Conservation (phyloP, 2,113 vertebrate genomes). For the Brienomyrus longianalis region DNA sequence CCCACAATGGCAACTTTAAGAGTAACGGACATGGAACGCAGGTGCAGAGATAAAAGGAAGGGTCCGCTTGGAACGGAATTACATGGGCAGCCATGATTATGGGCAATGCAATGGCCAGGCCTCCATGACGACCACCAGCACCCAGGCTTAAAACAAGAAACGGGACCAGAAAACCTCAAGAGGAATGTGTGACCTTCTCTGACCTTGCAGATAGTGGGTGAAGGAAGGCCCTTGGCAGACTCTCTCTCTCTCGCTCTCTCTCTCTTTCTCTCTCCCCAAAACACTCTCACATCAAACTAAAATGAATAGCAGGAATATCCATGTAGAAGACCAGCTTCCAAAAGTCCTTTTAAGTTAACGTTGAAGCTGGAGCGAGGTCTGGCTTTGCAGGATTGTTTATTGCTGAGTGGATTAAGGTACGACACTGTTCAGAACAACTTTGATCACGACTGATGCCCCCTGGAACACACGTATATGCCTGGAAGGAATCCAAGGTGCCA, state of each 20-base stretch:
- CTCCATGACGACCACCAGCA: background rate
- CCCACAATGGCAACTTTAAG: background rate
- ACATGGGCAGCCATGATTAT: background rate
- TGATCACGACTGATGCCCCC: conserved; percentile 48
- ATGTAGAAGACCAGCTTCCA: conserved; percentile 31
- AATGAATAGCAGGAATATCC: conserved; percentile 21
- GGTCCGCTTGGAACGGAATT: background rate
- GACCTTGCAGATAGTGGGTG: background rate
- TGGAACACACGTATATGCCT: conserved; percentile 36
- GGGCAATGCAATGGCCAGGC: background rate
- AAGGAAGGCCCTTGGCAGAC: background rate
- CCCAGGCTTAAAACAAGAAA: background rate
- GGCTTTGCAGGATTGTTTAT: conserved; percentile 40
- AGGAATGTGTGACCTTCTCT: background rate
- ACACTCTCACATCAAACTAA: conserved; percentile 17
- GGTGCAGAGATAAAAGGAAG: background rate
- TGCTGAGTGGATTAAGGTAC: conserved; percentile 42
- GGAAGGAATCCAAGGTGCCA: conserved; percentile 48
- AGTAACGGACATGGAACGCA: background rate
- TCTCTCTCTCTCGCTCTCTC: background rate
- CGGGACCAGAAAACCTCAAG: background rate
- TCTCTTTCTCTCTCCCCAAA: background rate
- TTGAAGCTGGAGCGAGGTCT: conserved; percentile 38
- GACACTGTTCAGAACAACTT: conserved; percentile 47
- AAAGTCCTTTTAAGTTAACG: conserved; percentile 37